A percentile compares a stretch with the other conserved stretches of the same genome.
phyloP scores from a whole-genome alignment of 1,140 invertebrate species.

The Elysia chlorotica region DNA sequence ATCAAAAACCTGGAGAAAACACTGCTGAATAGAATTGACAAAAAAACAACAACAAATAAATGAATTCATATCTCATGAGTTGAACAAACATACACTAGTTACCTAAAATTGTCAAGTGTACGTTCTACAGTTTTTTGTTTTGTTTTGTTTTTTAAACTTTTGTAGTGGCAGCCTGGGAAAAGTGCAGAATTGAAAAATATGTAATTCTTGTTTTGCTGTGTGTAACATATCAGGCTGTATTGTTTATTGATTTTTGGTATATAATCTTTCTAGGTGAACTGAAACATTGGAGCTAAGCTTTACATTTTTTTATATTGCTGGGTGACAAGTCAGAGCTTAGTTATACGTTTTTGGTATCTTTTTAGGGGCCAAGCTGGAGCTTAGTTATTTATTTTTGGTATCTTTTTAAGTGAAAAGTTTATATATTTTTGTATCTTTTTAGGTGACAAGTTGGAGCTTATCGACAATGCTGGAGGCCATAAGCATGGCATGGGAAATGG shows the following conservation, averaged over 20 bases:
- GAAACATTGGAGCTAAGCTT: background rate
- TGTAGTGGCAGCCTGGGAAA: too few species aligned
- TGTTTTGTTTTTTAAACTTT: too few species aligned
- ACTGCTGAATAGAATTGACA: too few species aligned
- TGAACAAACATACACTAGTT: too few species aligned
- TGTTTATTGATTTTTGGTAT: background rate
- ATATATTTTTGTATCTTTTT: background rate
- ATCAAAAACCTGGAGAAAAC: too few species aligned
- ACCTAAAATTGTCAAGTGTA: too few species aligned
- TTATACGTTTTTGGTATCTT: too few species aligned
- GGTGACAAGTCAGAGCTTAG: background rate
- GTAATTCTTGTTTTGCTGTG: too few species aligned
- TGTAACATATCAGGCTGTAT: background rate
- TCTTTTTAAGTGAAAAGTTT: background rate
- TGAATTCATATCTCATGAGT: too few species aligned
- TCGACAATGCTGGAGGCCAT: background rate
- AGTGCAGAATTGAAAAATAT: too few species aligned
- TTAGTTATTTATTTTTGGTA: background rate
- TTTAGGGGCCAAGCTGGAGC: background rate
- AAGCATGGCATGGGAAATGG: background rate
- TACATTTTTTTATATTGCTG: background rate
- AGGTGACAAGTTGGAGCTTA: slow-evolving; percentile 13
- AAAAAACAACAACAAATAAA: too few species aligned
- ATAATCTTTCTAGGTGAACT: background rate
- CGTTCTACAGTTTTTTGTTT: too few species aligned